Percentiles rank a stretch among this genome's conserved stretches.
These are phyloP conservation scores for Macroramphosus scolopax DNA, from an alignment of 2,797 vertebrate species.

Conservation along the genomic window DNA sequence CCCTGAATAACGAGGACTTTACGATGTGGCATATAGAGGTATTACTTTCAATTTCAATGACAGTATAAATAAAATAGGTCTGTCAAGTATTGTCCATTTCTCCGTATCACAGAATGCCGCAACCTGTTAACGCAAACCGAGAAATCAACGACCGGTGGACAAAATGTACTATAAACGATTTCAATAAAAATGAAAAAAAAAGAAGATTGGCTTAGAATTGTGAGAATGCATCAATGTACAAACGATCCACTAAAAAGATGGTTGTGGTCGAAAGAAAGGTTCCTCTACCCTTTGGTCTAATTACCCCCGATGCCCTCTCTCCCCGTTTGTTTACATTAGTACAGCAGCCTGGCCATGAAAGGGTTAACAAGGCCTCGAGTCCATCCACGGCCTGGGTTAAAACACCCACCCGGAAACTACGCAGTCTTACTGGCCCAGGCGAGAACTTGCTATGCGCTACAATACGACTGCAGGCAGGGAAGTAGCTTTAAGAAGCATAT, in stretches of 20 bases:
- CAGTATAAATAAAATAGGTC: conserved; percentile 20
- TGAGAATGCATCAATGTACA: conserved; percentile 18
- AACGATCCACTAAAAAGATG: conserved; percentile 14
- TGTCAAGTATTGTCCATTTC: conserved; percentile 39
- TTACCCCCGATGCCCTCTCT: conserved; percentile 74
- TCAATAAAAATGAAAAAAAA: conserved; percentile 12
- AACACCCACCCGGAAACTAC: conserved; percentile 52
- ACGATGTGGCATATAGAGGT: conserved; percentile 13
- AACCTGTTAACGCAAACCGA: conserved; percentile 49
- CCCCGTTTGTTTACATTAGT: conserved; percentile 83
- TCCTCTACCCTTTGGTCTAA: conserved; percentile 73
- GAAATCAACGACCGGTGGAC: conserved; percentile 48
- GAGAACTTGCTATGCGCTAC: conserved; percentile 25
- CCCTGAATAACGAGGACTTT: conserved; percentile 23
- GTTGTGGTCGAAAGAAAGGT: conserved; percentile 30
- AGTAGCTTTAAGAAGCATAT: conserved; percentile 9
- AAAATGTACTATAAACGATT: conserved; percentile 59
- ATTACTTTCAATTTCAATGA: conserved; percentile 23
- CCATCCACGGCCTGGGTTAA: conserved; percentile 75
- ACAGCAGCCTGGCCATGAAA: conserved; percentile 55
- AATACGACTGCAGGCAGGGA: conserved; percentile 11
- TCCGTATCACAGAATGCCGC: conserved; percentile 51
- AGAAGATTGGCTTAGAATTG: conserved; percentile 6
- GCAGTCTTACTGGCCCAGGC: conserved; percentile 55
- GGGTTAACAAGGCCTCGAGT: conserved; percentile 79